Conservation (phyloP, 2,113 vertebrate species). For the Azemiops feae region DNA sequence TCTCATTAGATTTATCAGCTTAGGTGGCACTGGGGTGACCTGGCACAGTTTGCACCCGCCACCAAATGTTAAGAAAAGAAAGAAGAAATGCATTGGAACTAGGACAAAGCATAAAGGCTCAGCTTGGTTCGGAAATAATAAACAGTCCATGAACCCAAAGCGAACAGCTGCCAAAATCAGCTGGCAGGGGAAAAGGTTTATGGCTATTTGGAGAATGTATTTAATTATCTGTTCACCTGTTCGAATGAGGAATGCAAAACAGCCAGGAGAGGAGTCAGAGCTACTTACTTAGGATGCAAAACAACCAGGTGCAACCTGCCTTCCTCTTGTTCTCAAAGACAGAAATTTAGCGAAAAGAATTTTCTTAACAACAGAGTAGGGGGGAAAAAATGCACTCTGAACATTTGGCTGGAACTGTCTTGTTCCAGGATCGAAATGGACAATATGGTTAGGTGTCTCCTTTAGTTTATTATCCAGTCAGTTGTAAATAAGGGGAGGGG, state of each 20-base stretch:
- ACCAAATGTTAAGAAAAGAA: constrained; percentile 62
- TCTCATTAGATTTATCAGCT: constrained; percentile 69
- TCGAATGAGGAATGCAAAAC: constrained; percentile 28
- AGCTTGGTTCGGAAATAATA: constrained; percentile 74
- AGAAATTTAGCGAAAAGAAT: background rate
- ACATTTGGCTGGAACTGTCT: background rate
- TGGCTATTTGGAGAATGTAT: constrained; percentile 58
- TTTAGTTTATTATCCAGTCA: background rate
- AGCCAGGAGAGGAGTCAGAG: constrained; percentile 1
- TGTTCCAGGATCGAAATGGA: background rate
- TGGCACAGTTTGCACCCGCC: constrained; percentile 55
- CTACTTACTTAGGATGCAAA: background rate
- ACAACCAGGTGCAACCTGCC: background rate
- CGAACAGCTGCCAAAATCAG: constrained; percentile 65
- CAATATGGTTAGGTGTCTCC: background rate
- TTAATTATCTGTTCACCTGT: constrained; percentile 50
- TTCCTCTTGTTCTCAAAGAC: background rate
- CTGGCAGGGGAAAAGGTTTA: constrained; percentile 65
- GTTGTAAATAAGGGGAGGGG: background rate
- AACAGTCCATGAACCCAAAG: constrained; percentile 73
- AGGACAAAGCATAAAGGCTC: constrained; percentile 58
- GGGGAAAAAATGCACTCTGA: rapidly evolving
- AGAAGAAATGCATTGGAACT: constrained; percentile 66
- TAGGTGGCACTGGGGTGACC: constrained; percentile 65
- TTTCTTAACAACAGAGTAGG: too few species aligned